Conservation (phyloP, 2,797 vertebrate species). For the Neoniphon sammara region DNA sequence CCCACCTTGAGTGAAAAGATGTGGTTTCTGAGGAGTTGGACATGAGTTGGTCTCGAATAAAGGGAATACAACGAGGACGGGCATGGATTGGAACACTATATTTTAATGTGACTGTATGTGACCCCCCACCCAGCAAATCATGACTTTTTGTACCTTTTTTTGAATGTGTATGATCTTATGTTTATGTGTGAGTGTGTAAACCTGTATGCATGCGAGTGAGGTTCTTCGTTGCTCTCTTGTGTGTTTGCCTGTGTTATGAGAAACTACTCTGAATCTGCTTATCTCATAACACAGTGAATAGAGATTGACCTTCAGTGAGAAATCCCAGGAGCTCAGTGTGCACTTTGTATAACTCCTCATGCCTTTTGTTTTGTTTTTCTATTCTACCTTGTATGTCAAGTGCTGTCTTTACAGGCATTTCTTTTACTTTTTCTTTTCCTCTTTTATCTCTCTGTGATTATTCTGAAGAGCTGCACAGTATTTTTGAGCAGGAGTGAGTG, state of each 20-base stretch:
- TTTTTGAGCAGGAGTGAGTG: slow-evolving; percentile 85
- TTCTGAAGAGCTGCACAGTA: slow-evolving; percentile 83
- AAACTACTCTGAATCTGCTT: slow-evolving; percentile 70
- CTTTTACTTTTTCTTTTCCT: slow-evolving; percentile 44
- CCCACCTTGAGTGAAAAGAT: slow-evolving; percentile 30
- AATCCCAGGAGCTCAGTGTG: slow-evolving; percentile 86
- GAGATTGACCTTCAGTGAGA: slow-evolving; percentile 74
- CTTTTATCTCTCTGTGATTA: slow-evolving; percentile 80
- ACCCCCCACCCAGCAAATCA: slow-evolving; percentile 51
- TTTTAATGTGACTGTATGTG: slow-evolving; percentile 64
- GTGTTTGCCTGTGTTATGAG: slow-evolving; percentile 66
- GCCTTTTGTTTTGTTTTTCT: slow-evolving; percentile 79
- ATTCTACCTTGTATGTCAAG: slow-evolving; percentile 86
- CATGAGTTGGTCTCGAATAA: slow-evolving; percentile 55
- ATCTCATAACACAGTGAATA: slow-evolving; percentile 57
- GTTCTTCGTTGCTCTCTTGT: slow-evolving; percentile 39
- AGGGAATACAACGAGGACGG: slow-evolving; percentile 70
- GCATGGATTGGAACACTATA: slow-evolving; percentile 61
- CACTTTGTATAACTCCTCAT: slow-evolving; percentile 91
- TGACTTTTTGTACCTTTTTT: slow-evolving; percentile 33
- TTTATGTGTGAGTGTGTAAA: slow-evolving; percentile 54
- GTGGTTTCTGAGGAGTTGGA: slow-evolving; percentile 24
- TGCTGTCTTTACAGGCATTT: slow-evolving; percentile 81
- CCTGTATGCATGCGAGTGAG: slow-evolving; percentile 66
- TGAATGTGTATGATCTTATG: slow-evolving; percentile 64